These are phyloP conservation scores for Ochropleura plecta DNA, from an alignment of 2,888 invertebrate species.

Conservation along the genomic window DNA sequence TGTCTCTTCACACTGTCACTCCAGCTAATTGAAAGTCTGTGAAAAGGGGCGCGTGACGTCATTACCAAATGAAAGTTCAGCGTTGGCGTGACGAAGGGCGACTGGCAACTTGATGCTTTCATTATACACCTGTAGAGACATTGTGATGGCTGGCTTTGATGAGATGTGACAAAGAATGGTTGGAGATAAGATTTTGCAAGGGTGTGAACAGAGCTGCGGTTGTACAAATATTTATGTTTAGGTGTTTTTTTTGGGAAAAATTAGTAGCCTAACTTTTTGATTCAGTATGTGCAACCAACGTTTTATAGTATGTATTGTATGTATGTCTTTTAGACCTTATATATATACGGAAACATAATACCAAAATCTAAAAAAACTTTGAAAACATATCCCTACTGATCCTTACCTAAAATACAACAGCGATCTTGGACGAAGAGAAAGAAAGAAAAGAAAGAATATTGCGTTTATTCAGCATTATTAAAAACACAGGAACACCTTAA, in stretches of 20 bases:
- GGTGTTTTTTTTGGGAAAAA: neutral
- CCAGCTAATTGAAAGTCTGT: constrained; percentile 65
- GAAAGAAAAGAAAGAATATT: no score
- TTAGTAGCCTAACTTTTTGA: neutral
- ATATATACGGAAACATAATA: no score
- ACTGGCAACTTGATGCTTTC: constrained; percentile 48
- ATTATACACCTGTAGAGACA: constrained; percentile 41
- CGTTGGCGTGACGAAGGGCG: constrained; percentile 56
- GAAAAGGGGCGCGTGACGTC: constrained; percentile 65
- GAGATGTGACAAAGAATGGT: constrained; percentile 6
- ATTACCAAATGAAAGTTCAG: constrained; percentile 63
- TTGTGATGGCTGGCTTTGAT: constrained; percentile 25
- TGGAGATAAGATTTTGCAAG: constrained; percentile 22
- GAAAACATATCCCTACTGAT: no score
- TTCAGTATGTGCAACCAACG: neutral
- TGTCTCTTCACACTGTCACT: constrained; percentile 57
- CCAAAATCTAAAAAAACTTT: no score
- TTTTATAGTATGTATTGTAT: no score
- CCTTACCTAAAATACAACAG: no score
- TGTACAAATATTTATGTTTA: neutral
- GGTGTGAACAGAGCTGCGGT: neutral
- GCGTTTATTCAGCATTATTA: no score
- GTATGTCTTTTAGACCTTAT: no score
- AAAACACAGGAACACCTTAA: no score
- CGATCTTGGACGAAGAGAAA: no score